These are phyloP conservation scores for Strigamia crassipes DNA, from an alignment of 2,888 invertebrate species.

Conservation along the genomic window DNA sequence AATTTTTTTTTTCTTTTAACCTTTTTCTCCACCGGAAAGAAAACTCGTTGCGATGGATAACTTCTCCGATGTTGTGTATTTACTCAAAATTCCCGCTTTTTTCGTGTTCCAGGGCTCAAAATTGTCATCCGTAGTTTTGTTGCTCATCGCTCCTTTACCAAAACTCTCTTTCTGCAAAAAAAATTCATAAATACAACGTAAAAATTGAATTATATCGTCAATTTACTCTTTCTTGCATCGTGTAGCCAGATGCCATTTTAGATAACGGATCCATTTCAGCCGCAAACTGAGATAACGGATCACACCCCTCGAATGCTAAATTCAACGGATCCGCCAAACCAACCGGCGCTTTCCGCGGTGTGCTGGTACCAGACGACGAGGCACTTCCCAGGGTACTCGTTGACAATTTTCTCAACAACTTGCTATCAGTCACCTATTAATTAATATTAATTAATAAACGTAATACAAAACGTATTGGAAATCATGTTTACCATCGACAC, in stretches of 20 bases:
- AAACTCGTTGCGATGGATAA: conserved; percentile 88
- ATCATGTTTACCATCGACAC: conserved; percentile 53
- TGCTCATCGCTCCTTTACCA: conserved; percentile 38
- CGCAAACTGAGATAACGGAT: conserved; percentile 75
- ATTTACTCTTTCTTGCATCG: conserved; percentile 50
- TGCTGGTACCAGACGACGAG: conserved; percentile 51
- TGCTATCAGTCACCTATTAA: conserved; percentile 24
- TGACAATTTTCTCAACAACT: background rate
- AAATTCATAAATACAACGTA: background rate
- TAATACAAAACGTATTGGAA: background rate
- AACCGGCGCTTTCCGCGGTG: conserved; percentile 50
- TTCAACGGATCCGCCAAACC: conserved; percentile 54
- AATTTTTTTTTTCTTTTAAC: conserved; percentile 59
- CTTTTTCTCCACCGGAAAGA: conserved; percentile 78
- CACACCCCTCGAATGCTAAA: conserved; percentile 69
- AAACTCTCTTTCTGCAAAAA: conserved; percentile 48
- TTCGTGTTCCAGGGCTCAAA: conserved; percentile 79
- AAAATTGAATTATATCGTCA: background rate
- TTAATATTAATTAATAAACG: background rate
- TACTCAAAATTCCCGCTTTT: conserved; percentile 77
- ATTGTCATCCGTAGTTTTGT: conserved; percentile 58
- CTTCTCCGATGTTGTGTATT: conserved; percentile 92
- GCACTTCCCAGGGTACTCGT: conserved; percentile 52
- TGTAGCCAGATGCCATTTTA: conserved; percentile 53
- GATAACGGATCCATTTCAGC: conserved; percentile 67